Evolutionary conservation across 2,797 vertebrate genomes (phyloP).

Genomic region (Meriones psammophilus): DNA sequence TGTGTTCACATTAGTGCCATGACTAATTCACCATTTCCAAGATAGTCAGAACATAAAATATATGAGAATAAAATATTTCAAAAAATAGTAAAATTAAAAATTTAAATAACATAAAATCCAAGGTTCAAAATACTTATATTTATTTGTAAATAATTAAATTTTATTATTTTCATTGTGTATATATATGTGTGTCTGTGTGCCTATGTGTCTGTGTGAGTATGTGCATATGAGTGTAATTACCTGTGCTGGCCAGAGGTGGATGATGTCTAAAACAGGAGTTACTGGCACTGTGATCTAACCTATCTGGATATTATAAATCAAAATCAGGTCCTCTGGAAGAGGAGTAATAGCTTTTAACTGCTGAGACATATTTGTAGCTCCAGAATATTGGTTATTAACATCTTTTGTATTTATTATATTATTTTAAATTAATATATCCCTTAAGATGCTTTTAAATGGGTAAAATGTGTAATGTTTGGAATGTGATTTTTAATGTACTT

Average conservation of each 20-base stretch:
- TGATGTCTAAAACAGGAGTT: neutral
- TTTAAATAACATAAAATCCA: neutral
- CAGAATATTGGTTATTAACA: neutral
- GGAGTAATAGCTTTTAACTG: neutral
- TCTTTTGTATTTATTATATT: neutral
- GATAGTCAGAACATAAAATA: neutral
- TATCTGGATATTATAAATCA: neutral
- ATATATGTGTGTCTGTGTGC: neutral
- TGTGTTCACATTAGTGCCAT: neutral
- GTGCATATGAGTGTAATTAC: neutral
- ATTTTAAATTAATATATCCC: constrained; percentile 10
- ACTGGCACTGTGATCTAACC: neutral
- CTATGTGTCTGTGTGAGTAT: neutral
- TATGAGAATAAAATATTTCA: neutral
- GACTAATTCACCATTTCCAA: neutral
- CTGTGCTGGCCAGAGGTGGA: neutral
- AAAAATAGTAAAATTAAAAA: neutral
- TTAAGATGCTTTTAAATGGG: neutral
- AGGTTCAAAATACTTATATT: neutral
- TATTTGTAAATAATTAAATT: neutral
- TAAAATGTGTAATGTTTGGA: neutral
- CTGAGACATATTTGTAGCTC: neutral
- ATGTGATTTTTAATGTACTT: neutral
- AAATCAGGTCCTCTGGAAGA: neutral
- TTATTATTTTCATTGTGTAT: neutral